Evolutionary conservation across 2,113 vertebrate genomes (phyloP).

Genomic region (Lampris incognitus): DNA sequence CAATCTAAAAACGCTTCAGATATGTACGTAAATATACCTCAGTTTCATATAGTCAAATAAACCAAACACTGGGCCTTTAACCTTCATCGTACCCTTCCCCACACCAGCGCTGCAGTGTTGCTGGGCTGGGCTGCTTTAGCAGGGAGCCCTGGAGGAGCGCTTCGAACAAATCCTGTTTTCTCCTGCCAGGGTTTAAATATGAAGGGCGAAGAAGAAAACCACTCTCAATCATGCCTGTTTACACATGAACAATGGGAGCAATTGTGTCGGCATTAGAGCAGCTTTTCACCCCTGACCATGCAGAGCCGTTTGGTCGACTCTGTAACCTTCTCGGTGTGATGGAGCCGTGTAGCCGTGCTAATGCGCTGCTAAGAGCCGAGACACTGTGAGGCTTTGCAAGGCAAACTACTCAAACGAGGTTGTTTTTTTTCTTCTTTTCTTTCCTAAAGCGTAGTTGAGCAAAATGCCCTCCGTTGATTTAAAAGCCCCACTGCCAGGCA

Average conservation of each 20-base stretch:
- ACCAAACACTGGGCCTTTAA: background rate
- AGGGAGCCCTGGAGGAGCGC: conserved; percentile 49
- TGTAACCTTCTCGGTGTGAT: conserved; percentile 26
- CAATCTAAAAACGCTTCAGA: too few species aligned
- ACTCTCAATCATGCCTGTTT: conserved; percentile 41
- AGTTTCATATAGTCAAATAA: too few species aligned
- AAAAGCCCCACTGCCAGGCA: conserved; percentile 2
- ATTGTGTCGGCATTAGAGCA: conserved; percentile 54
- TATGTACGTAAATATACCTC: too few species aligned
- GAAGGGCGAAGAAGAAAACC: conserved; percentile 56
- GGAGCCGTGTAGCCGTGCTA: background rate
- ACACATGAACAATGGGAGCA: conserved; percentile 26
- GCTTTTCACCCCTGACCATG: conserved; percentile 54
- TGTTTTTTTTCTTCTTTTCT: background rate
- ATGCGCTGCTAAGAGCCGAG: conserved; percentile 1
- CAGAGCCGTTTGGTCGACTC: conserved; percentile 40
- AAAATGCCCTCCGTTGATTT: conserved; percentile 13
- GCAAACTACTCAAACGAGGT: conserved; percentile 2
- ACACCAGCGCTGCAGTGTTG: conserved; percentile 32
- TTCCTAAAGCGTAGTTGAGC: background rate
- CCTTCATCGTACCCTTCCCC: conserved; percentile 6
- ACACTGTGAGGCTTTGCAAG: background rate
- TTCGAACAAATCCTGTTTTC: conserved; percentile 62
- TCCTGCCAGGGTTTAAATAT: conserved; percentile 40
- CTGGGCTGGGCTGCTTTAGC: conserved; percentile 42